Evolutionary conservation across 2,888 invertebrate species (phyloP).

Genomic region (Argyresthia goedartella): DNA sequence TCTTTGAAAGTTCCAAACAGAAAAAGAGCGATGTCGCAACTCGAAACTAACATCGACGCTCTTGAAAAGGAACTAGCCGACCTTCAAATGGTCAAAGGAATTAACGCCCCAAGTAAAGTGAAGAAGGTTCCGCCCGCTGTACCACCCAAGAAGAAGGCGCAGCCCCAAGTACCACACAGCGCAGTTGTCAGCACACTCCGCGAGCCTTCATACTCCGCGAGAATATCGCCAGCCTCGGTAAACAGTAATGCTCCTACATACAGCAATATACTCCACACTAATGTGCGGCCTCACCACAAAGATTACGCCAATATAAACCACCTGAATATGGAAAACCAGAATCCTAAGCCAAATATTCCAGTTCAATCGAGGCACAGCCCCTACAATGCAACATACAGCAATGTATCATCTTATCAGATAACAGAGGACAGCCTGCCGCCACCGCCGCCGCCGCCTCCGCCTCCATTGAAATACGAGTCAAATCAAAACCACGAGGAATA

Average conservation of each 20-base stretch:
- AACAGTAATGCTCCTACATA: constrained; percentile 44
- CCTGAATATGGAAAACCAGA: constrained; percentile 17
- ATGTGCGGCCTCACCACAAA: constrained; percentile 23
- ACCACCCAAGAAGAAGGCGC: constrained; percentile 82
- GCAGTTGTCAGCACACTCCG: constrained; percentile 76
- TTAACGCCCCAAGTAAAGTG: constrained; percentile 32
- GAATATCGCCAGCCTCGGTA: constrained; percentile 50
- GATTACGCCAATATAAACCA: constrained; percentile 51
- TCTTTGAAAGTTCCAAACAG: constrained; percentile 9
- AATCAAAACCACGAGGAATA: constrained; percentile 73
- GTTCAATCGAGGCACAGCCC: constrained; percentile 12
- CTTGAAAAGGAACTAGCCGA: constrained; percentile 80
- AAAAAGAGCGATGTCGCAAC: constrained; percentile 33
- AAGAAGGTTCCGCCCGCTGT: constrained; percentile 82
- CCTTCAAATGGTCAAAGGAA: constrained; percentile 71
- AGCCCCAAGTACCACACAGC: constrained; percentile 81
- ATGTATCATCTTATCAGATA: constrained; percentile 48
- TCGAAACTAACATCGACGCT: constrained; percentile 65
- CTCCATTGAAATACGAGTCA: constrained; percentile 56
- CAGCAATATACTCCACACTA: constrained; percentile 25
- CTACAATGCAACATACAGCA: constrained; percentile 70
- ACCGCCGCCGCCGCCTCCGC: constrained; percentile 67
- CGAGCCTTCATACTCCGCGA: constrained; percentile 81
- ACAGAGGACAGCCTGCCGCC: constrained; percentile 73
- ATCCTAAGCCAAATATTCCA: constrained; percentile 24